Base-by-base conservation (phyloP, 2,888 invertebrate species). In the Dendrolimus pini region DNA sequence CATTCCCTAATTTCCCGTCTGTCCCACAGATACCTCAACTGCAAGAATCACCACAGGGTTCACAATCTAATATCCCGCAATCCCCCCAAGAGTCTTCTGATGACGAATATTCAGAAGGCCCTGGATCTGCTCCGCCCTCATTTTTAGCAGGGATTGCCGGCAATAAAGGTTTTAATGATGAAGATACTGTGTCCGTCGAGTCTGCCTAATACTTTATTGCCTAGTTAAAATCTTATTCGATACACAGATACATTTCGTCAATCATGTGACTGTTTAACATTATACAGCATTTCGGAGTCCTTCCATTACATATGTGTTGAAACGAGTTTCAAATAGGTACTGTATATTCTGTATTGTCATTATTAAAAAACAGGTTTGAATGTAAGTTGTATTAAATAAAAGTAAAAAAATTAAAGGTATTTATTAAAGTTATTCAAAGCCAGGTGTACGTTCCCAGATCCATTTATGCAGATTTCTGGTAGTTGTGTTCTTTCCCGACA, bases 141-240 rank as follows among this genome's bases (percentile, higher is more conserved):
- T 82, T 78, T 59, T 85, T 86, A 1, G 75, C 75, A 12, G 71
- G 70, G 2, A 65, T 61, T 41, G 74, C 69, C 53, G 73, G 71
- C n/a, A 78, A 81, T 60, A 73, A 74, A 63, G 80, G 83, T 14
- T 58, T 87, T 2, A 88, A 83, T 60, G 87, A 89, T 41, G 89
- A 87, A 75, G 90, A 90, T 58, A 83, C 89, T 12, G 66, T 90
- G 69, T 77, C 89, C n/a, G 82, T 90, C 56, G 90, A 90, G 60
- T 83, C 89, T 58, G 89, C 89, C 59, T 83, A 77, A 8, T 47
- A 47, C 2, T 7, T 8, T 10, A 10, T 47, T 47, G 12, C 47
- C 9, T 47, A 47, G 47, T 47, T 47, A 30, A 30, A 30, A 30
- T 30, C 18, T 18, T 30, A 30, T 30, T 30, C 30, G 30, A 30